These are phyloP conservation scores for Trachemys scripta DNA, from an alignment of 2,113 vertebrate species.

Conservation along the genomic window DNA sequence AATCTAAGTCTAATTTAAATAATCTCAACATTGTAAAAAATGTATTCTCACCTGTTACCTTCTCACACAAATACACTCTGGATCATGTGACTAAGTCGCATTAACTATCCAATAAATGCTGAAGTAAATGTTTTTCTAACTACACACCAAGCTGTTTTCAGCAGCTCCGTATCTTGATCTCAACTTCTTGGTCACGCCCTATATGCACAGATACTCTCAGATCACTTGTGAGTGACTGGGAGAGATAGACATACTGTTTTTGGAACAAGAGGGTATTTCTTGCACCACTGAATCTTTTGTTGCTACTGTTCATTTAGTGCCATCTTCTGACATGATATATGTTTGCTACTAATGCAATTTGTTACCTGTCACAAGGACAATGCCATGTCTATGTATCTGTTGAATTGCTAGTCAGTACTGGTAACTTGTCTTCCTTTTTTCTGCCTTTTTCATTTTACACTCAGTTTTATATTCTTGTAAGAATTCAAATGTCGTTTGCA, in stretches of 20 bases:
- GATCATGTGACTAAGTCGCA: not conserved
- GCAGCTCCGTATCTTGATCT: not conserved
- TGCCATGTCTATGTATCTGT: not conserved
- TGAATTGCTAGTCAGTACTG: not conserved
- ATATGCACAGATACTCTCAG: not conserved
- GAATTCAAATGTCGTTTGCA: not conserved
- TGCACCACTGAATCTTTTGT: not conserved
- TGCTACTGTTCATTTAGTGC: conserved; percentile 13
- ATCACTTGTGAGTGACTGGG: not conserved
- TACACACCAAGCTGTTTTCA: not conserved
- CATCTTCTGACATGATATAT: not conserved
- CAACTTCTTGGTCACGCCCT: not conserved
- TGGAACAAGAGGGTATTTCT: not conserved
- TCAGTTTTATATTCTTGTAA: not conserved
- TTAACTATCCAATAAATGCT: not conserved
- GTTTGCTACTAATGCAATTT: not conserved
- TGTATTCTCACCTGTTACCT: not conserved
- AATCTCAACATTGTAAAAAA: not conserved
- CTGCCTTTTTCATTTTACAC: not conserved
- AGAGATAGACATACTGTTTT: not conserved
- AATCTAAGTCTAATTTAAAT: not conserved
- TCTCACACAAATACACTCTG: not conserved
- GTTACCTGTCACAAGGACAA: not conserved
- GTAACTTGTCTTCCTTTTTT: not conserved
- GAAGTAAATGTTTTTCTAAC: not conserved